Evolutionary conservation across 1,140 invertebrate species (phyloP).

Genomic region (Lasaia peninsularis): DNA sequence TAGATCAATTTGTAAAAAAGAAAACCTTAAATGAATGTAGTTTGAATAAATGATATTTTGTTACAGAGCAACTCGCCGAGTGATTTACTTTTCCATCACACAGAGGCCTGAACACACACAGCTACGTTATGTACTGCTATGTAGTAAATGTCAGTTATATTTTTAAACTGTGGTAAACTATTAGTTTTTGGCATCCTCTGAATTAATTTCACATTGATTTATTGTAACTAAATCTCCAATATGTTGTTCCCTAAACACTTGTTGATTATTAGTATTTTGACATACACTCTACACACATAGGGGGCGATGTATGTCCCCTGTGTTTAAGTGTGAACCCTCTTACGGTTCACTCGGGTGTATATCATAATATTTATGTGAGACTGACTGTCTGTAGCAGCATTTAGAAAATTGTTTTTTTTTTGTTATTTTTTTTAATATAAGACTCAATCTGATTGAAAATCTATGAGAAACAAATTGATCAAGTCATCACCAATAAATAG

Average conservation of each 20-base stretch:
- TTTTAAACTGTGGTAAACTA: conserved; percentile 54
- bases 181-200: conserved; percentile 29
- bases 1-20: too few species aligned
- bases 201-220: background rate
- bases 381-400: conserved; percentile 71
- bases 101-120: conserved; percentile 39
- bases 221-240: conserved; percentile 5
- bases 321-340: background rate
- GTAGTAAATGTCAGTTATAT: conserved; percentile 55
- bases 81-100: conserved; percentile 26
- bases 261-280: conserved; percentile 3
- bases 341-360: background rate
- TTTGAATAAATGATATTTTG: conserved; percentile 12
- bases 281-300: background rate
- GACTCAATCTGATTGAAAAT: background rate
- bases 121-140: conserved; percentile 34
- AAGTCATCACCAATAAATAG: conserved; percentile 31
- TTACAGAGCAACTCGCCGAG: conserved; percentile 56
- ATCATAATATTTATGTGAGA: conserved; percentile 57
- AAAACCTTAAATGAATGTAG: background rate
- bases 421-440: conserved; percentile 56
- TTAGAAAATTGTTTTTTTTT: conserved; percentile 61
- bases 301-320: background rate
- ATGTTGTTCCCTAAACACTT: background rate
- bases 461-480: conserved; percentile 21